Conservation (phyloP, 2,888 invertebrate genomes). For the Nomada flava region DNA sequence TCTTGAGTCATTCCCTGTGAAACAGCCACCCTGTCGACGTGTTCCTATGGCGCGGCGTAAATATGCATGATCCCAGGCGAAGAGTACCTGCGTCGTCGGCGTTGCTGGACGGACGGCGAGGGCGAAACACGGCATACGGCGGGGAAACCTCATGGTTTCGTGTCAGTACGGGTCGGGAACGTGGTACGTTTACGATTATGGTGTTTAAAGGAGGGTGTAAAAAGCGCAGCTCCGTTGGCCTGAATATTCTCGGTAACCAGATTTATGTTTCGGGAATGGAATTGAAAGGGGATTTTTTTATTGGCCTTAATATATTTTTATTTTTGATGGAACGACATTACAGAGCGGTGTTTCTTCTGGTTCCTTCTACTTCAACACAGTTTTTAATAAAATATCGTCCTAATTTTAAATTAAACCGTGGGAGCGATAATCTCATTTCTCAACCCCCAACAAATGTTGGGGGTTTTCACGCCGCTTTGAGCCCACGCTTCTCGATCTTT, state of each 20-base stretch:
- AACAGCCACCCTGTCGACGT: constrained; percentile 40
- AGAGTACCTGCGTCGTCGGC: constrained; percentile 30
- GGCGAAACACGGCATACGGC: not conserved
- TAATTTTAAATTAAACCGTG: too few species aligned
- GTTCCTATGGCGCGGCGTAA: constrained; percentile 43
- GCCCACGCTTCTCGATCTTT: not conserved
- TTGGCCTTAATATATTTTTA: too few species aligned
- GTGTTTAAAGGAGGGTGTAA: not conserved
- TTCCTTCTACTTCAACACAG: too few species aligned
- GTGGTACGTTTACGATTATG: not conserved
- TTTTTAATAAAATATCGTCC: too few species aligned
- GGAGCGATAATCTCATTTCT: too few species aligned
- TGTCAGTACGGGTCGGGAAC: constrained; percentile 2
- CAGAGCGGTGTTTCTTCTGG: too few species aligned
- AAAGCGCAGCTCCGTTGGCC: not conserved
- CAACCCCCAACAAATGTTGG: not conserved
- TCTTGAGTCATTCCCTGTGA: constrained; percentile 66
- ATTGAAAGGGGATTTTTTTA: too few species aligned
- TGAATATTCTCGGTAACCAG: too few species aligned
- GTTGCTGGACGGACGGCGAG: not conserved
- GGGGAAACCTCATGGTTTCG: not conserved
- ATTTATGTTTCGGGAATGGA: too few species aligned
- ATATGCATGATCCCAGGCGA: constrained; percentile 53
- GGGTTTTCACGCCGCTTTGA: not conserved
- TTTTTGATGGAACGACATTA: too few species aligned